phyloP scores from a whole-genome alignment of 2,797 vertebrate species.

The Sebastes taczanowskii region DNA sequence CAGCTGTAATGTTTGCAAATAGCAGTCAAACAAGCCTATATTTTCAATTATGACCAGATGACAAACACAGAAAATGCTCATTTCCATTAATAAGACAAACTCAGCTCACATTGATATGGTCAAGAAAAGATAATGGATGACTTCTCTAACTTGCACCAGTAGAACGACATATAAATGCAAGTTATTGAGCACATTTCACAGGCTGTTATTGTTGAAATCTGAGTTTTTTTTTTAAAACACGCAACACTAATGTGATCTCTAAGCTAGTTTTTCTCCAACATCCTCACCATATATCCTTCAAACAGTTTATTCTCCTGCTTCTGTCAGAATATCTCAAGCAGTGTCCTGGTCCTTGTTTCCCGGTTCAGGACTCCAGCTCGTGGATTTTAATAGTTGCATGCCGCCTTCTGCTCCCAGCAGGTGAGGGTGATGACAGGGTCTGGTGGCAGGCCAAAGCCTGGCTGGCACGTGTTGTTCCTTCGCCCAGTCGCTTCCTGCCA shows the following conservation, averaged over 20 bases:
- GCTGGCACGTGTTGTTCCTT: slow-evolving; percentile 75
- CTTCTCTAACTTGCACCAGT: not conserved
- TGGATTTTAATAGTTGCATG: slow-evolving; percentile 42
- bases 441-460: slow-evolving; percentile 80
- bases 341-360: slow-evolving; percentile 6
- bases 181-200: not conserved
- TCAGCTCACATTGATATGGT: not conserved
- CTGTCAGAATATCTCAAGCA: slow-evolving; percentile 4
- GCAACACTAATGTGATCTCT: not conserved
- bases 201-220: not conserved
- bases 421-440: slow-evolving; percentile 81
- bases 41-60: not conserved
- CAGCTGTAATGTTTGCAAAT: not conserved
- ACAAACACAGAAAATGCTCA: not conserved
- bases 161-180: not conserved
- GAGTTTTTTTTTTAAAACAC: not conserved
- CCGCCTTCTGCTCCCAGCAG: slow-evolving; percentile 75
- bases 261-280: not conserved
- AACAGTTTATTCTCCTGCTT: not conserved
- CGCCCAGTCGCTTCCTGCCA: slow-evolving; percentile 79
- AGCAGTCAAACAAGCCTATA: not conserved
- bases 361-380: slow-evolving; percentile 8
- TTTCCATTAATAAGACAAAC: not conserved
- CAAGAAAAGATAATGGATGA: not conserved
- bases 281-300: not conserved